These are phyloP conservation scores for Artemia franciscana DNA, from an alignment of 1,140 invertebrate genomes.

Conservation along the genomic window DNA sequence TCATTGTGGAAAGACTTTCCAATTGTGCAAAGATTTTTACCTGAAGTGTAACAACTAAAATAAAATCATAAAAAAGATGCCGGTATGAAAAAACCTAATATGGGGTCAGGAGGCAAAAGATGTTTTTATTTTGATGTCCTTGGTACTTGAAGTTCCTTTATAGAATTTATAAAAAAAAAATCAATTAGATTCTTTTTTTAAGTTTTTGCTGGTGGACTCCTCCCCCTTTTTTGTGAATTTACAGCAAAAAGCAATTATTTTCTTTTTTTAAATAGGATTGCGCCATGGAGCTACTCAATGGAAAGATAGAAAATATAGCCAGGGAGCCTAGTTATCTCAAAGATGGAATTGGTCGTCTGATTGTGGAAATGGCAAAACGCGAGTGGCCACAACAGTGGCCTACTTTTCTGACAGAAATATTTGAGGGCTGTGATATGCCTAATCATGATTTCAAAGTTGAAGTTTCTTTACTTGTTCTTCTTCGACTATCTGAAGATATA, in stretches of 20 bases:
- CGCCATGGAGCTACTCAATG: slow-evolving; percentile 52
- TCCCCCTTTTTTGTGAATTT: too few species aligned
- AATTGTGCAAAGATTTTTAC: too few species aligned
- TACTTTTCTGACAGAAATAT: slow-evolving; percentile 49
- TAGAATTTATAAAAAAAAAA: too few species aligned
- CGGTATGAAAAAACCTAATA: too few species aligned
- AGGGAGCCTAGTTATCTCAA: slow-evolving; percentile 43
- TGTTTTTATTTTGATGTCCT: too few species aligned
- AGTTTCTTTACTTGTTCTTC: slow-evolving; percentile 57
- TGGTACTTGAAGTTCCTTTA: too few species aligned
- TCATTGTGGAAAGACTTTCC: too few species aligned
- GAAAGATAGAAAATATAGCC: slow-evolving; percentile 27
- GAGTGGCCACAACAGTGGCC: slow-evolving; percentile 94
- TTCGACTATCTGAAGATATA: slow-evolving; percentile 70
- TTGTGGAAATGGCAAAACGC: slow-evolving; percentile 81
- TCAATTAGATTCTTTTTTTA: too few species aligned
- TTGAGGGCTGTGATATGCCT: slow-evolving; percentile 33
- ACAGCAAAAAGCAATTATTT: not conserved
- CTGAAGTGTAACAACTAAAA: too few species aligned
- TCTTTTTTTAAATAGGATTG: slow-evolving; percentile 31
- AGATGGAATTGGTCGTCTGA: slow-evolving; percentile 57
- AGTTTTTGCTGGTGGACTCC: too few species aligned
- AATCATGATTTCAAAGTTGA: slow-evolving; percentile 61
- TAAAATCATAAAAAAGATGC: too few species aligned
- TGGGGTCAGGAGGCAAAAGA: too few species aligned